Conservation (phyloP, 2,113 vertebrate genomes). For the Phoxinus phoxinus region DNA sequence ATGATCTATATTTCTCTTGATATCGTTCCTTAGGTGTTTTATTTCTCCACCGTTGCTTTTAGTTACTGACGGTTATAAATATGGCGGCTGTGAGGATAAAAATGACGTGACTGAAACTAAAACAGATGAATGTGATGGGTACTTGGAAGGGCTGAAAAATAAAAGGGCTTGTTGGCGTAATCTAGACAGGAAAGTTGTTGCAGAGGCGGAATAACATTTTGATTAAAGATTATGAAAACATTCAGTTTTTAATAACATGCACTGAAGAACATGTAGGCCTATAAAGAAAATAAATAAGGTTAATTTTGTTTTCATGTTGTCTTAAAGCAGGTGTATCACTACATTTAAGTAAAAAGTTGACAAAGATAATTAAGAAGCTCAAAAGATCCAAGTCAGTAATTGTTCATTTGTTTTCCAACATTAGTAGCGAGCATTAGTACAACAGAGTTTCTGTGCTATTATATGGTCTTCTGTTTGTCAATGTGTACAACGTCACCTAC, state of each 20-base stretch:
- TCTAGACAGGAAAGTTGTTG: background rate
- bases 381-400: background rate
- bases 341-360: background rate
- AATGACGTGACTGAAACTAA: background rate
- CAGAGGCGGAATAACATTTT: background rate
- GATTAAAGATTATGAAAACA: background rate
- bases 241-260: background rate
- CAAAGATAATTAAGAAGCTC: background rate
- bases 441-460: background rate
- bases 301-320: background rate
- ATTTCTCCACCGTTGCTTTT: background rate
- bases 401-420: background rate
- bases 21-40: background rate
- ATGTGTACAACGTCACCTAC: conserved; percentile 23
- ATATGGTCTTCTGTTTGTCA: conserved; percentile 33
- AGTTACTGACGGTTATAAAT: background rate
- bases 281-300: background rate
- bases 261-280: background rate
- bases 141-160: background rate
- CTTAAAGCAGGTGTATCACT: background rate
- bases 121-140: background rate
- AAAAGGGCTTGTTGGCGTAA: background rate
- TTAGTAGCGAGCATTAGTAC: background rate
- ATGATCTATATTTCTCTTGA: background rate
- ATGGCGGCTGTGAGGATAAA: background rate